These are phyloP conservation scores for Zaprionus tsacasi DNA, from an alignment of 1,140 invertebrate species.

Conservation along the genomic window DNA sequence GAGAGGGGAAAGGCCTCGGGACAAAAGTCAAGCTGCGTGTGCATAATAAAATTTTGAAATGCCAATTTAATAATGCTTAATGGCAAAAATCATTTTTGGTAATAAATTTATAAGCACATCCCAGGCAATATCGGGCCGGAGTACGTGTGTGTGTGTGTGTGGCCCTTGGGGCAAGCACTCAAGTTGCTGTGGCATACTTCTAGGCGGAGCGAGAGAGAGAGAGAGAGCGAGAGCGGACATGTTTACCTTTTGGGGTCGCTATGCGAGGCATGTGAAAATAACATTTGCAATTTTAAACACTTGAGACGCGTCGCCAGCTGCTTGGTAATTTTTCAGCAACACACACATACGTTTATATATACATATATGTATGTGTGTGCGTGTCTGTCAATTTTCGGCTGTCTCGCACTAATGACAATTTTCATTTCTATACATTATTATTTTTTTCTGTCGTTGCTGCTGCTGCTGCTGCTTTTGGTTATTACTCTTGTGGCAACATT, in stretches of 20 bases:
- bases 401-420: constrained; percentile 71
- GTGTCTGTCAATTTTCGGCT: constrained; percentile 45
- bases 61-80: constrained; percentile 80
- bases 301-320: constrained; percentile 68
- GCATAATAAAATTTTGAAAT: constrained; percentile 66
- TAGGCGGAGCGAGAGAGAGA: constrained; percentile 12
- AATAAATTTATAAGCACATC: constrained; percentile 76
- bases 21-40: constrained; percentile 53
- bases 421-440: constrained; percentile 51
- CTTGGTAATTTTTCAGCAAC: constrained; percentile 41
- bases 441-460: constrained; percentile 23
- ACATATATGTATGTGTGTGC: constrained; percentile 3
- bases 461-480: constrained; percentile 41
- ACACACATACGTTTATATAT: not conserved
- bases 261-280: constrained; percentile 71
- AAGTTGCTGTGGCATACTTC: constrained; percentile 53
- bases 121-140: constrained; percentile 17
- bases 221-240: constrained; percentile 48
- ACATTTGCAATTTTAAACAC: constrained; percentile 81
- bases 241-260: constrained; percentile 67
- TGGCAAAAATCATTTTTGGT: constrained; percentile 80
- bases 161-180: constrained; percentile 45
- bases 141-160: constrained; percentile 6
- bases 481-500: constrained; percentile 76
- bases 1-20: constrained; percentile 20